Percentiles rank a stretch among this genome's conserved stretches.
These are phyloP conservation scores for Cotesia congregata DNA, from an alignment of 2,888 invertebrate species.

Conservation along the genomic window DNA sequence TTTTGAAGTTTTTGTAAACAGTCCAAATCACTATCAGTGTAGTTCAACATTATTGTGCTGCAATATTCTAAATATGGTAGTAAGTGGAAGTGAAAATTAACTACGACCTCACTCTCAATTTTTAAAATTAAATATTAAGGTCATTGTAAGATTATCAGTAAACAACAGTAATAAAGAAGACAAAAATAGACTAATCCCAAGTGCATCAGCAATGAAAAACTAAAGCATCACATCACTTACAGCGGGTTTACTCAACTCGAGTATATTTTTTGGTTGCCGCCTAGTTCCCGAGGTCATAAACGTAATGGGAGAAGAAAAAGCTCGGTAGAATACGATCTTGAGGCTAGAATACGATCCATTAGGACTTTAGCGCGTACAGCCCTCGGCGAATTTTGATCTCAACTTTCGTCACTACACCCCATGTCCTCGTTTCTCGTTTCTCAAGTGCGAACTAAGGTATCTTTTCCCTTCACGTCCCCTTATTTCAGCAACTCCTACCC, in stretches of 20 bases:
- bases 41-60: too few species aligned
- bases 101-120: too few species aligned
- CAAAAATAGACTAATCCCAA: neutral
- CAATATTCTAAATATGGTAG: too few species aligned
- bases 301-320: constrained; percentile 22
- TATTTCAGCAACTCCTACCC: constrained; percentile 6
- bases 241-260: constrained; percentile 18
- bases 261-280: constrained; percentile 18
- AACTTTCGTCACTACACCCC: constrained; percentile 57
- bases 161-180: neutral
- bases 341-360: constrained; percentile 61
- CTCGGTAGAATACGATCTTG: constrained; percentile 10
- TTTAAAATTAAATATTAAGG: too few species aligned
- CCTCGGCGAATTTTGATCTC: constrained; percentile 59
- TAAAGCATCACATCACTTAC: neutral
- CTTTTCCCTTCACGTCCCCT: constrained; percentile 37
- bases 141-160: neutral
- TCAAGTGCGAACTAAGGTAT: constrained; percentile 63
- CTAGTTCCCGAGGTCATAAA: constrained; percentile 27
- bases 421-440: constrained; percentile 46
- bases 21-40: too few species aligned
- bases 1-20: too few species aligned
- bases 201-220: constrained; percentile 5
- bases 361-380: constrained; percentile 61
- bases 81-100: too few species aligned